A percentile compares a stretch with the other conserved stretches of the same genome.
Evolutionary conservation across 1,140 invertebrate species (phyloP).

Genomic region (Brachionus rubens): DNA sequence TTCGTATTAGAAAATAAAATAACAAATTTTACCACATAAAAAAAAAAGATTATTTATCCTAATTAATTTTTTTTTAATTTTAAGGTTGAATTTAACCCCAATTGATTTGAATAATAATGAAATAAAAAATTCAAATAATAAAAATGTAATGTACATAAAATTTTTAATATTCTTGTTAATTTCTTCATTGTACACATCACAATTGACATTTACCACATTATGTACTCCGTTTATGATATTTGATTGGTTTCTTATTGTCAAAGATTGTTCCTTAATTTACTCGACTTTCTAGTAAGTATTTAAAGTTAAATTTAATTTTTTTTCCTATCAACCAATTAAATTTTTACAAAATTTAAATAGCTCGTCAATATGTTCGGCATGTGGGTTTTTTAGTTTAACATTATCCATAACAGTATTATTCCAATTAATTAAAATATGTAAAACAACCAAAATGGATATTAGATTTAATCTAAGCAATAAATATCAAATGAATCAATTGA

Average conservation of each 20-base stretch:
- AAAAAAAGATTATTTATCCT: not conserved
- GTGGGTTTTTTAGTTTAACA: not conserved
- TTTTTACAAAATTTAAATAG: not conserved
- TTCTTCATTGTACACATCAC: not conserved
- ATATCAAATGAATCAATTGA: not conserved
- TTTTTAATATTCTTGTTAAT: constrained; percentile 22
- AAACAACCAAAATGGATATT: not conserved
- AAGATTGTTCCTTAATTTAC: constrained; percentile 20
- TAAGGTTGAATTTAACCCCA: constrained; percentile 18
- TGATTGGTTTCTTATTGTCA: constrained; percentile 36
- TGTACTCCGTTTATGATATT: constrained; percentile 34
- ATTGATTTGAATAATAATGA: constrained; percentile 26
- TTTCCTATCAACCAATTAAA: not conserved
- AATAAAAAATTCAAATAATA: not conserved
- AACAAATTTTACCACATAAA: not conserved
- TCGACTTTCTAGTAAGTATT: constrained; percentile 25
- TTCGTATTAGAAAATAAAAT: too few species aligned
- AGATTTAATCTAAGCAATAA: not conserved
- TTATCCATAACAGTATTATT: not conserved
- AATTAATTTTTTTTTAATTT: not conserved
- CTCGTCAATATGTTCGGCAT: constrained; percentile 6
- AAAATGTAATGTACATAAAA: constrained; percentile 25
- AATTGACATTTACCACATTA: constrained; percentile 40
- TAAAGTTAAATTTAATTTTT: not conserved
- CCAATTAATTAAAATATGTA: constrained; percentile 2